Percentiles rank a stretch among this genome's conserved stretches.
Conservation (phyloP, 92 coral and sea anemone genomes). For the Isaurus tuberculatus region DNA sequence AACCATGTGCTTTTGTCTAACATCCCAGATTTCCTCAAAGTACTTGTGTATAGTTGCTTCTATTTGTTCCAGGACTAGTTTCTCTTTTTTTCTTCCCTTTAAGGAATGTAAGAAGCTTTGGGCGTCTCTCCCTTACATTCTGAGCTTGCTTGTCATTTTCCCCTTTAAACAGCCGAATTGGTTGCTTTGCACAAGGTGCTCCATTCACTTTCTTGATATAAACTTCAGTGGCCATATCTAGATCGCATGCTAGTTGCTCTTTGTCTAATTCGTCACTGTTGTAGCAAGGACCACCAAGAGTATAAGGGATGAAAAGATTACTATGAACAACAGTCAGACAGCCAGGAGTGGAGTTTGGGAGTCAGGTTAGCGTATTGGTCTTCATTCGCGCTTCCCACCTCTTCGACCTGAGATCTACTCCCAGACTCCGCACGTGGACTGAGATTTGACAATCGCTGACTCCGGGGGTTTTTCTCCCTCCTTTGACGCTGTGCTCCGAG, state of each 20-base stretch:
- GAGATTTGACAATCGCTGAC: too few species aligned
- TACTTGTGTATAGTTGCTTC: slow-evolving; percentile 55
- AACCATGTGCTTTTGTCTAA: slow-evolving; percentile 63
- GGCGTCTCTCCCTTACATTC: slow-evolving; percentile 49
- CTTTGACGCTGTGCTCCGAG: too few species aligned
- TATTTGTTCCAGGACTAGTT: slow-evolving; percentile 25
- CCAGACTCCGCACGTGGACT: too few species aligned
- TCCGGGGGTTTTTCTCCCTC: too few species aligned
- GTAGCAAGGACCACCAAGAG: slow-evolving; percentile 63
- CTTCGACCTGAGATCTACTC: too few species aligned
- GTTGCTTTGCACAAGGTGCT: slow-evolving; percentile 66
- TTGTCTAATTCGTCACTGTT: slow-evolving; percentile 56
- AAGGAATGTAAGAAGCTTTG: slow-evolving; percentile 58
- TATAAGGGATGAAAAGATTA: slow-evolving; percentile 68
- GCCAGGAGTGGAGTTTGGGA: too few species aligned
- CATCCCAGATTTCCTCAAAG: slow-evolving; percentile 61
- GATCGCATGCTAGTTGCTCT: slow-evolving; percentile 54
- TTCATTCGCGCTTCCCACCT: too few species aligned
- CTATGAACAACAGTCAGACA: slow-evolving; percentile 56
- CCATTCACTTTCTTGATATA: slow-evolving; percentile 65
- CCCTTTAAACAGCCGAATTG: slow-evolving; percentile 60
- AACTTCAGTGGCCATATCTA: slow-evolving; percentile 63
- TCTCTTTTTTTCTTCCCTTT: slow-evolving; percentile 59
- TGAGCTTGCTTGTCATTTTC: slow-evolving; percentile 56
- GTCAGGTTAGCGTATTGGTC: too few species aligned